Conservation (phyloP, 2,888 invertebrate species). For the Caenorhabditis imperialis region DNA sequence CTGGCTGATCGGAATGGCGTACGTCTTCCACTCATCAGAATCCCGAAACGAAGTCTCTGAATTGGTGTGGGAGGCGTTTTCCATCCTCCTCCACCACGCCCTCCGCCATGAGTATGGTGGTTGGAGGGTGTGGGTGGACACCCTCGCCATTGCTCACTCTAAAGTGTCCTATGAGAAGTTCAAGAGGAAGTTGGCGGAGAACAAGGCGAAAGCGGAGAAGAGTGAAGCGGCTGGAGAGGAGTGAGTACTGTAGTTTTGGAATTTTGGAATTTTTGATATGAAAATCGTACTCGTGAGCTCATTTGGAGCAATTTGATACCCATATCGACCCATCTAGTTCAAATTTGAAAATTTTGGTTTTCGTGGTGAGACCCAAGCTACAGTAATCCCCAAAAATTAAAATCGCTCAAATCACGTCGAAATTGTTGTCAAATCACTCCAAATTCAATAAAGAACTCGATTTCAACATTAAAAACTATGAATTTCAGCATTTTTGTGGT, state of each 20-base stretch:
- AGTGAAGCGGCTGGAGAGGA: conserved; percentile 22
- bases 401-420: too few species aligned
- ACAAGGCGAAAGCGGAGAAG: conserved; percentile 28
- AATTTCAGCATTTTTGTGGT: too few species aligned
- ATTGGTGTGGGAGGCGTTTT: conserved; percentile 96
- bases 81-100: conserved; percentile 97
- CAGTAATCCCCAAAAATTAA: too few species aligned
- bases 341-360: too few species aligned
- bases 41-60: conserved; percentile 87
- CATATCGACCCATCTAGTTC: too few species aligned
- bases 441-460: too few species aligned
- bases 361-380: too few species aligned
- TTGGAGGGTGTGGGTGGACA: conserved; percentile 99
- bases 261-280: not conserved
- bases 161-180: conserved; percentile 99
- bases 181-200: conserved; percentile 80
- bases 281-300: too few species aligned
- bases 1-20: conserved; percentile 95
- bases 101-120: conserved; percentile 99
- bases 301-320: too few species aligned
- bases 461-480: too few species aligned
- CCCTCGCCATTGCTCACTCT: conserved; percentile 97
- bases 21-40: conserved; percentile 89
- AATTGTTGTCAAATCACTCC: too few species aligned
- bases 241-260: not conserved